These are phyloP conservation scores for Drepana falcataria DNA, from an alignment of 2,888 invertebrate species.

Conservation along the genomic window DNA sequence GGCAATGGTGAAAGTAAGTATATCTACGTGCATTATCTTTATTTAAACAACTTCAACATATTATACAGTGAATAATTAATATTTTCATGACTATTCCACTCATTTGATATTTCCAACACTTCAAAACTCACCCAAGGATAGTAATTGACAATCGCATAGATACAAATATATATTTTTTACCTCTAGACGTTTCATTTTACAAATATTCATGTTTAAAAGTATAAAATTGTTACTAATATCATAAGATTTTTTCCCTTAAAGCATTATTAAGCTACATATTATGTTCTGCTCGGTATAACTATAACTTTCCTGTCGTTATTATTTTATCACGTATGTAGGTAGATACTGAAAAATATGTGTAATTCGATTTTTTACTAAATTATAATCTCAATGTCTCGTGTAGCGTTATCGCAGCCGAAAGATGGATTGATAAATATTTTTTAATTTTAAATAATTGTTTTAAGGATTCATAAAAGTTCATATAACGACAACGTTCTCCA, in stretches of 20 bases:
- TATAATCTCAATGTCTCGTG: no score
- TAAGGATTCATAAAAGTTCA: no score
- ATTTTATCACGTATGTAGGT: not conserved
- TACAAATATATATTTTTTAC: constrained; percentile 44
- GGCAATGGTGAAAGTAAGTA: not conserved
- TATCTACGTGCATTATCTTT: not conserved
- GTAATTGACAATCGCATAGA: constrained; percentile 66
- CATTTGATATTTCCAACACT: constrained; percentile 25
- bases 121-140: constrained; percentile 46
- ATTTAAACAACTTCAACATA: no score
- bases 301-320: constrained; percentile 5
- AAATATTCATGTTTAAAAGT: constrained; percentile 59
- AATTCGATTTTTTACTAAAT: no score
- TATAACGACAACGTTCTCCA: no score
- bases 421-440: no score
- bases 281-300: constrained; percentile 19
- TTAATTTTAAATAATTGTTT: no score
- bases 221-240: constrained; percentile 67
- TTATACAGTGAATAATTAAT: no score
- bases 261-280: constrained; percentile 67
- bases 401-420: no score
- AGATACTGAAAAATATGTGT: no score
- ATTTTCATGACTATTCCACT: constrained; percentile 8
- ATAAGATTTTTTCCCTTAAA: constrained; percentile 76
- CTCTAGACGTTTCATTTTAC: constrained; percentile 51